Base-by-base conservation (phyloP, 1,140 invertebrate species). In the Cepaea nemoralis region DNA sequence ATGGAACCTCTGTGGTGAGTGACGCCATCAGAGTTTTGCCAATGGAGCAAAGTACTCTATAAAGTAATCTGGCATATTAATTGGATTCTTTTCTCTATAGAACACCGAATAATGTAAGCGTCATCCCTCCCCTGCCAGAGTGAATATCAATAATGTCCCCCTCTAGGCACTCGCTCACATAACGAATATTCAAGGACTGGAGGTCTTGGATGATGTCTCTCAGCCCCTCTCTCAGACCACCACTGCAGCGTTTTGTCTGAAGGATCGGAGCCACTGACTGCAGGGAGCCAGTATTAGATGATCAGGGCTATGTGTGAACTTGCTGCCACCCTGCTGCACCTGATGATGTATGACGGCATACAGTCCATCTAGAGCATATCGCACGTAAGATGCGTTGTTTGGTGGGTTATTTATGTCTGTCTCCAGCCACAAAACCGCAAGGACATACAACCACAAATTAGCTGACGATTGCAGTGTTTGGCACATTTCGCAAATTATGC, bases 331-430 rank as follows among this genome's bases (percentile, higher is more conserved):
- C n/a, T n/a, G n/a, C n/a, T n/a, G n/a, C n/a, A n/a, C 66, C 40
- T 42, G 59, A n/a, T 76, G 39, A 0, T 48, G 22, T 24, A 81
- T 0, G 5, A 48, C 82, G n/a, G 40, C 33, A 33, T 76, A 59
- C 22, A 83, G 10, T 27, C 78, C 78, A 59, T 83, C 79, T n/a
- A 79, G 12, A 2, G 73, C 83, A 50, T 81, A 83, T 19, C 76
- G 48, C 22, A 78, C n/a, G 45, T 83, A 83, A 50, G 74, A 77
- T 45, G 75, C 37, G 48, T 50, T 79, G 67, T 77, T 83, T 50
- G 83, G 78, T 48, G 81, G 83, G 24, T 83, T 37, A 40, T 83
- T 73, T 67, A 37, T 22, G 76, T 83, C 83, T 24, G 80, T 81
- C 31, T 83, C 80, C n/a, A 59, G 55, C 79, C 79, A 83, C 12